Percentiles rank a stretch among this genome's conserved stretches.
Evolutionary conservation across 2,888 invertebrate genomes (phyloP).

Genomic region (Acanthopleura granulata): DNA sequence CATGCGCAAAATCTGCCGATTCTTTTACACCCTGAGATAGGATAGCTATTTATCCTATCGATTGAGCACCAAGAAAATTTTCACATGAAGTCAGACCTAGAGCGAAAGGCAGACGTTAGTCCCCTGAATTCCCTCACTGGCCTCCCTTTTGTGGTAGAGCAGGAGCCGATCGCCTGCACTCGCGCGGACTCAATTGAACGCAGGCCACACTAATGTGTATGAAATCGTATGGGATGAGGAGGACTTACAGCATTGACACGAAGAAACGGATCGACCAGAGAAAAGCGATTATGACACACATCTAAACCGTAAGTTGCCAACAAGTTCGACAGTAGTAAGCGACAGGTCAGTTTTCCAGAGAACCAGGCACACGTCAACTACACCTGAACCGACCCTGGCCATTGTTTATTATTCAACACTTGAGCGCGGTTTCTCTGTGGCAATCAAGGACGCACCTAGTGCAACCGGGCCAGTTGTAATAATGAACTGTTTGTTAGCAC

Average conservation of each 20-base stretch:
- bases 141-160: not conserved
- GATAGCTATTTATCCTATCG: slow-evolving; percentile 18
- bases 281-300: not conserved
- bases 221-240: not conserved
- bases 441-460: too few relatives aligned
- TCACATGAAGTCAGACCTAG: slow-evolving; percentile 6
- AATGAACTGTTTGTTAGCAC: too few relatives aligned
- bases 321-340: not conserved
- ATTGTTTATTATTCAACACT: too few relatives aligned
- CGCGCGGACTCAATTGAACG: not conserved
- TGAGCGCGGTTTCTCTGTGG: too few relatives aligned
- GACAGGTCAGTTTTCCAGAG: too few relatives aligned
- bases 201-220: slow-evolving; percentile 4
- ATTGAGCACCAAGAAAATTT: slow-evolving; percentile 6
- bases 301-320: slow-evolving; percentile 10
- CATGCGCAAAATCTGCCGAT: slow-evolving; percentile 13
- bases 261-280: not conserved
- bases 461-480: too few relatives aligned
- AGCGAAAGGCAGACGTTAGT: not conserved
- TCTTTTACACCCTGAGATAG: slow-evolving; percentile 12
- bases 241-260: not conserved
- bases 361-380: too few relatives aligned
- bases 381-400: too few relatives aligned
- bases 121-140: not conserved
- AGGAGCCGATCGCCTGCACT: not conserved